Evolutionary conservation across 1,140 invertebrate genomes (phyloP), one percentile per base, ranked within the genome.

Genomic region (Antheraea pernyi): DNA sequence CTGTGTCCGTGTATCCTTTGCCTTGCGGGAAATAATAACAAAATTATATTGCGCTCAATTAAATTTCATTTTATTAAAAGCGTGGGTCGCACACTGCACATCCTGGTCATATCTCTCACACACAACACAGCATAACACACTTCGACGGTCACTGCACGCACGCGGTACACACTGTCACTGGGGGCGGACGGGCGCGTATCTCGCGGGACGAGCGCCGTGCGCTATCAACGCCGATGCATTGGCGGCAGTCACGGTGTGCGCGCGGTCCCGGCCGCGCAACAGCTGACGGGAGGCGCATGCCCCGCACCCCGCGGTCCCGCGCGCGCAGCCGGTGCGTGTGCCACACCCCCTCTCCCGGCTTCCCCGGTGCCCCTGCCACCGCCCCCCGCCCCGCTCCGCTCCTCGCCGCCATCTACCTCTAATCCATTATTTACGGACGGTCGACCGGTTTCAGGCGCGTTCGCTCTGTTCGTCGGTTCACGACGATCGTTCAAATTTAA

Each of bases 371-470:
- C 77, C 74, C 22, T 30, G 22, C 22, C 61, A 30, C 2, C 39
- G 39, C 39, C 39, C 39, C 39, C 8, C 39, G 1, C 39, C 1
- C 46, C 16, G n/a, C 64, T 16, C 64, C 39, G 7, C 80, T 75
- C 75, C 71, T 72, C 67, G 48, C 61, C n/a, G 61, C 70, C 65
- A 73, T 81, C 65, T 39, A 74, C 86, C 87, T 88, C 89, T 89
- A 91, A 91, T 91, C 89, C 89, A 91, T 91, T 91, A 91, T 91
- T 91, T 91, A 91, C 89, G 89, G 88, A 89, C 87, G 85, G 87
- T 78, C 86, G 87, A 91, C 89, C 89, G 89, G 89, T 91, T 91
- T 88, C 85, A 88, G 87, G 86, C 86, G 88, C 85, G 88, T 86
- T 89, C 83, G 82, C 79, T 83, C 83, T 84, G 81, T 82, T 81